Base-by-base conservation (phyloP, 2,888 invertebrate species). In the Troides helena region DNA sequence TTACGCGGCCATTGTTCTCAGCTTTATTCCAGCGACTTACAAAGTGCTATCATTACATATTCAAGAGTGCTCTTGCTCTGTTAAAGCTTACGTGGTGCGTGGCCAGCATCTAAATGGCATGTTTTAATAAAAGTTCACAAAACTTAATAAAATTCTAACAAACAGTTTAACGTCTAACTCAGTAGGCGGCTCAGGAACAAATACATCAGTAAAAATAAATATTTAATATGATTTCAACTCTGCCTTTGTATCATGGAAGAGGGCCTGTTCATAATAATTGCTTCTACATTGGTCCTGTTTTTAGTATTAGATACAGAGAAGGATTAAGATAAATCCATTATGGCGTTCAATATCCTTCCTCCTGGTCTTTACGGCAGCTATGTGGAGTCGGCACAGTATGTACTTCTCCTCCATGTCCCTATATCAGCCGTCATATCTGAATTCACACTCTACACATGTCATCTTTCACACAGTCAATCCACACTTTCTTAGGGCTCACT, bases 81-180 rank as follows among this genome's bases (percentile, higher is more conserved):
- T 63, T 63, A 63, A 66, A 63, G 63, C 66, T 70, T 70, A 62
- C 70, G 72, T 74, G 75, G 80, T 78, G 80, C 81, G 81, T 80
- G 83, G 80, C 83, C 80, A 72, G 76, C 80, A 81, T 80, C 78
- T 79, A 79, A 82, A 84, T 83, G 80, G 77, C 77, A 74, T 77
- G 80, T 81, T 85, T 83, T 82, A 84, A 85, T 85, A 83, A 81
- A 46, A 85, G 83, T 85, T 85, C 83, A 85, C 81, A 83, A 82
- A 81, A 79, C 78, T 79, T 82, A 85, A 85, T 88, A 86, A 88
- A 88, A 88, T 85, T 83, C 85, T 85, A 82, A 87, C 87, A 88
- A 86, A 87, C 82, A 81, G 82, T 85, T 81, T 88, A 87, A 87
- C 87, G 84, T 85, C 83, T 85, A 82, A 81, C 85, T 85, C 83